These are phyloP conservation scores for Drosophila parvula DNA, from an alignment of 1,140 invertebrate species.

Conservation along the genomic window DNA sequence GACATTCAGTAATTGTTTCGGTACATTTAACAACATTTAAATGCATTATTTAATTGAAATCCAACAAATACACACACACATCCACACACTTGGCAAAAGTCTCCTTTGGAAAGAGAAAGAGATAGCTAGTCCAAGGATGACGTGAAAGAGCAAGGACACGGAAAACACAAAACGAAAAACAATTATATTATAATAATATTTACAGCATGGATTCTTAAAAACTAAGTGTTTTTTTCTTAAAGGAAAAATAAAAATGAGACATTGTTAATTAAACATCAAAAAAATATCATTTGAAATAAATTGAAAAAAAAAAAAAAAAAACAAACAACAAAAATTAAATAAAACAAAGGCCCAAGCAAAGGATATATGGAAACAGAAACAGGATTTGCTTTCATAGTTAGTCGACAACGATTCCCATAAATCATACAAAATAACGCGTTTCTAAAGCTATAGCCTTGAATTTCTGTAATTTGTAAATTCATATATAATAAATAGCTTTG, in stretches of 20 bases:
- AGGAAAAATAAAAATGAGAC: constrained; percentile 69
- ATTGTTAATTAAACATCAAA: constrained; percentile 81
- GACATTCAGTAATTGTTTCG: constrained; percentile 48
- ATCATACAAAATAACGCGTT: too few relatives aligned
- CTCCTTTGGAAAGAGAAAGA: constrained; percentile 4
- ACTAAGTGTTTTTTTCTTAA: constrained; percentile 80
- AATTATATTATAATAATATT: constrained; percentile 65
- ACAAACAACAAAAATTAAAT: constrained; percentile 29
- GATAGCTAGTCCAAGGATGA: not conserved
- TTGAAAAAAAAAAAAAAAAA: constrained; percentile 29
- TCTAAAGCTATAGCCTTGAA: not conserved
- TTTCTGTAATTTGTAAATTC: not conserved
- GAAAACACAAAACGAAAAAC: constrained; percentile 16
- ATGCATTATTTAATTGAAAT: constrained; percentile 51
- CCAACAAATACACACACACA: constrained; percentile 5
- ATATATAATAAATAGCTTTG: too few relatives aligned
- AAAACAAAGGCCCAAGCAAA: constrained; percentile 24
- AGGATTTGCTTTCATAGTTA: too few relatives aligned
- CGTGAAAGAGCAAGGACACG: not conserved
- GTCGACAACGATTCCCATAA: too few relatives aligned
- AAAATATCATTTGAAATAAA: constrained; percentile 78
- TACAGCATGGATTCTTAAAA: constrained; percentile 77
- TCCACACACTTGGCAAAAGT: not conserved
- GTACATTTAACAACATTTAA: constrained; percentile 38
- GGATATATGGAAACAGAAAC: not conserved